Base-by-base conservation (phyloP, 2,888 invertebrate species). In the Dyspetes luteomarginatus region DNA sequence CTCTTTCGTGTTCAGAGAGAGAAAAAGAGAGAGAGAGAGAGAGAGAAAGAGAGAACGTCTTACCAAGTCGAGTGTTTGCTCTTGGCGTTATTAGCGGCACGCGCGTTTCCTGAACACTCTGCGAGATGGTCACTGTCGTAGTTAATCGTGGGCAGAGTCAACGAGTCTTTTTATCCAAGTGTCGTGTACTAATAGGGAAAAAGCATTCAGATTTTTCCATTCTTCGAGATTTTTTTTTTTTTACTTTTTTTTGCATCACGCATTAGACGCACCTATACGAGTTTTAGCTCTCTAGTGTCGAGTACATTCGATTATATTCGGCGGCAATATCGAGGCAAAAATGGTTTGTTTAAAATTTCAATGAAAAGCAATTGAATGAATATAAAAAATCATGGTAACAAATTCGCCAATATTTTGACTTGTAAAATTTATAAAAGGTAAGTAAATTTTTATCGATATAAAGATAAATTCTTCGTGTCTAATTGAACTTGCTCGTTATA, bases 101-200 rank as follows among this genome's bases (percentile, higher is more conserved):
- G 24, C 55, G 68, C 58, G 60, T 75, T 80, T 80, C 71, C 80
- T 71, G 80, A 60, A 67, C 67, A 73, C 55, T 28, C 26, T 43
- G 28, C 55, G 30, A 50, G 64, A 67, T 48, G 28, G 22, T 72
- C 26, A 50, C 58, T 64, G 62, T 74, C 74, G 36, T 30, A 7
- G 50, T 62, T 15, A 7, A 17, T 48, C 76, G 80, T 81, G 81
- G 81, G 81, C 50, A 77, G 81, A 67, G 55, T 24, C 41, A 36
- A 71, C 45, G 68, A 22, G 55, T 68, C 28, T 68, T 68, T 68
- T 74, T 67, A 41, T 74, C 43, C 55, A 43, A 55, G 73, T 64
- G 64, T 73, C 68, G 45, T 68, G 72, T 73, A 81, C 81, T 77
- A 73, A 81, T 81, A 68, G 55, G 76, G 76, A 77, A 74, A 67